Percentiles rank a stretch among this genome's conserved stretches.
These are phyloP conservation scores for Theodoxus fluviatilis DNA, from an alignment of 2,888 invertebrate species.

Conservation along the genomic window DNA sequence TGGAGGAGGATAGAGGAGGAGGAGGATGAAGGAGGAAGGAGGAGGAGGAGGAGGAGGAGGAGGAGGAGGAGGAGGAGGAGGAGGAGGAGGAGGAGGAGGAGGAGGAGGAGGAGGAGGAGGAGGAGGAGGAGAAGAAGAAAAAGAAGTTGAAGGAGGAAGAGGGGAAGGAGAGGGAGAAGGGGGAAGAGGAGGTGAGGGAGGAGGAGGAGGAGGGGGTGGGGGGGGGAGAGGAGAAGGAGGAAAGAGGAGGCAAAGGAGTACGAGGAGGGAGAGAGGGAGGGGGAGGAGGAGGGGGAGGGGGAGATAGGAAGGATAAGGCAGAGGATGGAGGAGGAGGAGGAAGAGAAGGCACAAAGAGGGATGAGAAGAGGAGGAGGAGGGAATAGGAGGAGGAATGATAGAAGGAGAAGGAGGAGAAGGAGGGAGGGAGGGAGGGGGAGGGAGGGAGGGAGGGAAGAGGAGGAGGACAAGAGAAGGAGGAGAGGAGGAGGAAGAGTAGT, in stretches of 20 bases:
- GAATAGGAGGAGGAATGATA: not conserved
- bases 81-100: not conserved
- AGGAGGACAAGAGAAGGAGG: not conserved
- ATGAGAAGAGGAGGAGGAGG: slow-evolving; percentile 27
- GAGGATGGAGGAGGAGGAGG: slow-evolving; percentile 7
- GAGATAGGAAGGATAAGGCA: not conserved
- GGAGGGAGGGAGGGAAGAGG: slow-evolving; percentile 15
- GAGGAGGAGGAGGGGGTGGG: slow-evolving; percentile 26
- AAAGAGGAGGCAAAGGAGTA: slow-evolving; percentile 38
- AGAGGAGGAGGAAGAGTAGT: not conserved
- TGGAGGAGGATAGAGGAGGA: not conserved
- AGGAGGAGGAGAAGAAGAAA: not conserved
- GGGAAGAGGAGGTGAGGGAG: slow-evolving; percentile 28
- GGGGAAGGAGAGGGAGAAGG: slow-evolving; percentile 28
- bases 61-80: not conserved
- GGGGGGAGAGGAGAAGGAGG: slow-evolving; percentile 45
- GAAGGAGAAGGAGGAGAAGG: not conserved
- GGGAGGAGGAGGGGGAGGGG: not conserved
- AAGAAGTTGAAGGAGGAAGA: slow-evolving; percentile 25
- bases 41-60: not conserved
- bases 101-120: not conserved
- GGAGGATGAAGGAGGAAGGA: not conserved
- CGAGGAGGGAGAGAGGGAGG: not conserved
- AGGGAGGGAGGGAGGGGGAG: slow-evolving; percentile 2
- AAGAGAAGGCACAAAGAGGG: not conserved